phyloP scores from a whole-genome alignment of 2,797 vertebrate species.

The Varecia variegata region DNA sequence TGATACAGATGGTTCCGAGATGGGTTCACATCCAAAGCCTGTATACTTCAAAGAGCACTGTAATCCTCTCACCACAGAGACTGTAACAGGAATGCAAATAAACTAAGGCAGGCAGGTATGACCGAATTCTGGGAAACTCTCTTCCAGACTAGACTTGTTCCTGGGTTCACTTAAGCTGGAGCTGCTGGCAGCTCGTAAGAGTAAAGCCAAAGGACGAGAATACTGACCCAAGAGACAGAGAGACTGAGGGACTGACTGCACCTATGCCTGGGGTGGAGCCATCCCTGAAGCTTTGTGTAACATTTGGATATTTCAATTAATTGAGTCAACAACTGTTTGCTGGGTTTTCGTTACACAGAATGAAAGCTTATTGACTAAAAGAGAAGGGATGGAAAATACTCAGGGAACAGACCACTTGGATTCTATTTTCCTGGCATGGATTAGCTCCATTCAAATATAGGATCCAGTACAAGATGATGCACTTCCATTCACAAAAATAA shows the following conservation, averaged over 20 bases:
- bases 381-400: neutral
- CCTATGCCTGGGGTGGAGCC: neutral
- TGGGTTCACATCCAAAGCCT: neutral
- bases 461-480: neutral
- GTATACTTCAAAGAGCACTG: neutral
- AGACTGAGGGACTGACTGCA: neutral
- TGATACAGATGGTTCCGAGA: neutral
- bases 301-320: neutral
- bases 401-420: neutral
- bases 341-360: neutral
- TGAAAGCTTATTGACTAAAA: neutral
- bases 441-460: neutral
- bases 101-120: neutral
- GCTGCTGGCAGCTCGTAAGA: neutral
- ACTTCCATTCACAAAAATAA: neutral
- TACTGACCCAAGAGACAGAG: neutral
- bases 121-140: neutral
- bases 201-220: neutral
- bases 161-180: neutral
- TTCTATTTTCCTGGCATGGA: neutral
- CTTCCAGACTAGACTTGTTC: neutral
- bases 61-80: neutral
- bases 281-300: neutral
- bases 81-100: neutral
- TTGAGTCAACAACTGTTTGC: neutral